A percentile compares a stretch with the other conserved stretches of the same genome.
phyloP scores from a whole-genome alignment of 2,888 invertebrate genomes.

The Perdita meconis region DNA sequence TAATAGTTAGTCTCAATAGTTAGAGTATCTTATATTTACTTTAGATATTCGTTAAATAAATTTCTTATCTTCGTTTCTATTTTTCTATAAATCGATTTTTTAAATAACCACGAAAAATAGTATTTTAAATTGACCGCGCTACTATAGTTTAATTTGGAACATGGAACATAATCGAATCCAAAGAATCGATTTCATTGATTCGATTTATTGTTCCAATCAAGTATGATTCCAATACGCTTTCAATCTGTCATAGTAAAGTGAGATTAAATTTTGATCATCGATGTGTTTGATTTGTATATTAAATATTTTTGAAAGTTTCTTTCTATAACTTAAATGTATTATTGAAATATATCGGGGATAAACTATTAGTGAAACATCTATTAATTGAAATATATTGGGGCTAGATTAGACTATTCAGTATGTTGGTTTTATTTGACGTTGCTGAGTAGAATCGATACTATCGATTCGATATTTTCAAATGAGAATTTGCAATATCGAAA shows the following conservation, averaged over 20 bases:
- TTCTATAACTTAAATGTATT: not conserved
- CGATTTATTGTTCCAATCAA: not conserved
- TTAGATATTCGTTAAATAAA: too few species aligned
- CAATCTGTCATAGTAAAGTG: not conserved
- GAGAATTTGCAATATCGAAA: not conserved
- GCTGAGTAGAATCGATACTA: not conserved
- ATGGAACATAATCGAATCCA: not conserved
- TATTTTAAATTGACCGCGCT: not conserved
- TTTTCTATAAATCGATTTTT: too few species aligned
- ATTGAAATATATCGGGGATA: too few species aligned
- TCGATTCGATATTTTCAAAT: not conserved
- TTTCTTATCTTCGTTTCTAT: too few species aligned
- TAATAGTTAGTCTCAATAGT: not conserved
- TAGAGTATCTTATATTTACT: not conserved
- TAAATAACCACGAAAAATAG: too few species aligned
- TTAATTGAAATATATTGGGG: too few species aligned
- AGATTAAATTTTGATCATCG: not conserved
- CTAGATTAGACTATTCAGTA: too few species aligned
- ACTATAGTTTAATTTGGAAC: not conserved
- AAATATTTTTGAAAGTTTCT: not conserved
- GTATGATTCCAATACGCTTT: not conserved
- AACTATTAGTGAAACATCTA: too few species aligned
- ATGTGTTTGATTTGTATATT: not conserved
- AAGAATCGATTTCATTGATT: constrained; percentile 2
- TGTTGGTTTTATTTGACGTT: not conserved